Base-by-base conservation (phyloP, 2,113 vertebrate species). In the Tamias sibiricus region DNA sequence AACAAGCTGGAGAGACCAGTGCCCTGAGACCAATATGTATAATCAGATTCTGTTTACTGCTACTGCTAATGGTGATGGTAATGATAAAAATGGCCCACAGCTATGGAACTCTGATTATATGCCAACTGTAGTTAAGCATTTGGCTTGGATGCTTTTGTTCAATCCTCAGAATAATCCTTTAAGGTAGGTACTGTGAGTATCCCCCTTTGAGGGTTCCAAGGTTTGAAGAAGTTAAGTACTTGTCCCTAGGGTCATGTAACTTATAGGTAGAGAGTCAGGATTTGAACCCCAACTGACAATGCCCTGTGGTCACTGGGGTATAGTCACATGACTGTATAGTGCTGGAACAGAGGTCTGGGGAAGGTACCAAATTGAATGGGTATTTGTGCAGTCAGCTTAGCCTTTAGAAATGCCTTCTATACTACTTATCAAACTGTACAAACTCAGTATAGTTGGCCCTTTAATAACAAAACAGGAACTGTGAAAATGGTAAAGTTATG, bases 31-130 rank as follows among this genome's bases (percentile, higher is more conserved):
- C 44, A 81, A 71, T 40, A 1, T 20, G 49, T 68, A 37, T 81
- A 30, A 37, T 90, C 90, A 81, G 84, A 69, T 91, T 83, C 69
- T 95, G 1, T 91, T 76, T 87, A 30, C 74, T 90, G 37, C 68
- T 72, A 2, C 35, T 47, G 24, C 37, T 32, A 11, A 30, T 62
- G 42, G 7, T 69, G 35, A 22, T 11, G 4, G 40, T 14, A 52
- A 4, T 57, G 86, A 47, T 95, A 64, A 44, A 62, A 95, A 52
- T 75, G 71, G 69, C 47, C 80, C 68, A 42, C 37, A 12, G n/a
- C 62, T 81, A 0, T n/a, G 1, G 28, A 35, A n/a, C 42, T 79
- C 28, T 47, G 13, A 16, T 6, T 9, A 0, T 4, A 4, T 12
- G 28, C 68, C 69, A 76, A 30, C 42, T 74, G 77, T 37, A 79